Conservation (phyloP, 2,797 vertebrate genomes). For the Carduelis carduelis region DNA sequence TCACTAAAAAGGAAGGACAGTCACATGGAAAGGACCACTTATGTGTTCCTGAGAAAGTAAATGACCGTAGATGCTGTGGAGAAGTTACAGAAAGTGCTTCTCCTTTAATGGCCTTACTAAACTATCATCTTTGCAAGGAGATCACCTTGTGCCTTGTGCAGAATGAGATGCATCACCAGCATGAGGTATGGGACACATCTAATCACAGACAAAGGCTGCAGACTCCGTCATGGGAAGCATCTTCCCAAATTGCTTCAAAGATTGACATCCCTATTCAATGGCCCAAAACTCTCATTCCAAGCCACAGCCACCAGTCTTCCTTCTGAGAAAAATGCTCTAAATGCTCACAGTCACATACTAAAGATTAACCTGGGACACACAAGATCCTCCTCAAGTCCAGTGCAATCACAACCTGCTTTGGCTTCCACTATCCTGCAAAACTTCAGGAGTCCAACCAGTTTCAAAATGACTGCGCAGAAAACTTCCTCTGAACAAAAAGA, state of each 20-base stretch:
- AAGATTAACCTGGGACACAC: neutral
- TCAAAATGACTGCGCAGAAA: neutral
- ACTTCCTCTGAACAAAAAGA: neutral
- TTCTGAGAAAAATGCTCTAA: neutral
- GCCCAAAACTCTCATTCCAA: neutral
- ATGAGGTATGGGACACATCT: neutral
- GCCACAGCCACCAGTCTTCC: neutral
- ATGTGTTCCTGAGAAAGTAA: neutral
- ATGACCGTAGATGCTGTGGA: accelerated
- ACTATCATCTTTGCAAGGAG: neutral
- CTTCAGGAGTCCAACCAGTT: neutral
- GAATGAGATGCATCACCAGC: neutral
- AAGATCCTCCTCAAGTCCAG: neutral
- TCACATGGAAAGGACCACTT: neutral
- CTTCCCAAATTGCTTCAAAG: neutral
- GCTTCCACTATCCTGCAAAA: neutral
- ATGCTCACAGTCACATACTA: neutral
- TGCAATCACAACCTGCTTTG: neutral
- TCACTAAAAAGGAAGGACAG: neutral
- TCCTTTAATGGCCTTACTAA: neutral
- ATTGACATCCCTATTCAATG: neutral
- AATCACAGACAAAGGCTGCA: neutral
- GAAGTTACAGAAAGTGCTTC: neutral
- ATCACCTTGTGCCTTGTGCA: neutral
- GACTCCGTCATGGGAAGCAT: neutral